phyloP scores from a whole-genome alignment of 2,797 vertebrate species.

The Oreonectes daqikongensis region DNA sequence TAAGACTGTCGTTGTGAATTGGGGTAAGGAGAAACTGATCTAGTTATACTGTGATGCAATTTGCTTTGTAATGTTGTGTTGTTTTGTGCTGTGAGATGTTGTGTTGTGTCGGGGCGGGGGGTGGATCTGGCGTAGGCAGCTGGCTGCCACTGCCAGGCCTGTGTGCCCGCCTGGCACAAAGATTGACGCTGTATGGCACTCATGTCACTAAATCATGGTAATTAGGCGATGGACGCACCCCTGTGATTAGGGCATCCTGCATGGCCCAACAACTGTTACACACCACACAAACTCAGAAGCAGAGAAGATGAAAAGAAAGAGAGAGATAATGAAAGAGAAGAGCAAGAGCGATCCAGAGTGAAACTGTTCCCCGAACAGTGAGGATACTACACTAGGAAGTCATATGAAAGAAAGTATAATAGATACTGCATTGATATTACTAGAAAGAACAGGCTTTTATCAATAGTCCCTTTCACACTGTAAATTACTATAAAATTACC shows the following conservation, averaged over 20 bases:
- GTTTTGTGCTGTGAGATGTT: background rate
- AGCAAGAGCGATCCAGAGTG: background rate
- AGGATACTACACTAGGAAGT: background rate
- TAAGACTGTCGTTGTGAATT: background rate
- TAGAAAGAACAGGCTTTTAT: no score
- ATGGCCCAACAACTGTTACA: conserved; percentile 47
- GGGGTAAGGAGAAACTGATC: no score
- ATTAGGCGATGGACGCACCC: conserved; percentile 58
- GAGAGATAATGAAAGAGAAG: conserved; percentile 3
- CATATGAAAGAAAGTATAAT: background rate
- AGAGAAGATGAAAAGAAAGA: conserved; percentile 55
- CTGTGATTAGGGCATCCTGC: conserved; percentile 58
- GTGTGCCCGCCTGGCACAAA: conserved; percentile 52
- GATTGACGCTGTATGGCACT: conserved; percentile 56
- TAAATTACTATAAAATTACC: no score
- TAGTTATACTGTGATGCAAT: background rate
- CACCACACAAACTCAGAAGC: conserved; percentile 35
- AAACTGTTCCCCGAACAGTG: background rate
- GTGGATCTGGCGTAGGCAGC: conserved; percentile 45
- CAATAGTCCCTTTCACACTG: no score
- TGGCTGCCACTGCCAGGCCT: conserved; percentile 39
- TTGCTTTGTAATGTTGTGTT: background rate
- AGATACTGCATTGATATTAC: no score
- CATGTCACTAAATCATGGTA: conserved; percentile 60
- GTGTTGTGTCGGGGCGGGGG: conserved; percentile 20